phyloP scores from a whole-genome alignment of 2,888 invertebrate genomes.

The Lucinisca nassula region DNA sequence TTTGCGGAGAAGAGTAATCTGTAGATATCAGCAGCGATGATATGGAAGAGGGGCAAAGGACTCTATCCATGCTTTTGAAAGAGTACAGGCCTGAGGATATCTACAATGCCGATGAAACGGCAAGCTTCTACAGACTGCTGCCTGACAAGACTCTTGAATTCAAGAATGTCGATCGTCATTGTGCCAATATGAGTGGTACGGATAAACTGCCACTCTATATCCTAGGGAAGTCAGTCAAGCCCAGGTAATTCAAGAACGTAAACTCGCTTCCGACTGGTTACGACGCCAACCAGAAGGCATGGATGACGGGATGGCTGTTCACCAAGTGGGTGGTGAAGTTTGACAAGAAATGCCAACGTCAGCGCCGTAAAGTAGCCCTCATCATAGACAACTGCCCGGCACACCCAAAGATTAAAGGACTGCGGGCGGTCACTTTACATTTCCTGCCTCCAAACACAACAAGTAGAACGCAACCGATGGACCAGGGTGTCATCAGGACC shows the following conservation, averaged over 20 bases:
- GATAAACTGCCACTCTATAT: constrained; percentile 61
- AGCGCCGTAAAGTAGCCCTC: too few species aligned
- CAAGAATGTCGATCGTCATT: constrained; percentile 55
- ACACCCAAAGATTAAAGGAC: constrained; percentile 61
- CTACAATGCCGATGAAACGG: constrained; percentile 72
- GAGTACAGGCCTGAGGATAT: constrained; percentile 62
- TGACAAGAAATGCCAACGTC: constrained; percentile 16
- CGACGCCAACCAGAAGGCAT: constrained; percentile 53
- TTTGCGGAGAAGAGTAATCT: too few species aligned
- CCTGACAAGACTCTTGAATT: constrained; percentile 52
- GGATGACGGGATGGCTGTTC: constrained; percentile 70
- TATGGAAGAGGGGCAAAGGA: too few species aligned
- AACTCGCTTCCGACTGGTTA: constrained; percentile 61
- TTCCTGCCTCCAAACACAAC: constrained; percentile 73
- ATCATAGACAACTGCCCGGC: too few species aligned
- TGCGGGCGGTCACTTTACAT: constrained; percentile 42
- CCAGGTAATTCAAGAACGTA: constrained; percentile 69
- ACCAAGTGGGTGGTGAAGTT: constrained; percentile 64
- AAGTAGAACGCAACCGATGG: constrained; percentile 68
- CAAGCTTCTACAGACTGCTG: constrained; percentile 62
- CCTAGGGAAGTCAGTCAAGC: constrained; percentile 63
- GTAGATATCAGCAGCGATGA: too few species aligned
- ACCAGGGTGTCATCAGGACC: constrained; percentile 67
- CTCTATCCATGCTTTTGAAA: too few species aligned
- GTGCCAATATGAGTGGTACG: constrained; percentile 66